Evolutionary conservation across 1,140 invertebrate genomes (phyloP), one percentile per base, ranked within the genome.

Genomic region (Coenobita brevimanus): DNA sequence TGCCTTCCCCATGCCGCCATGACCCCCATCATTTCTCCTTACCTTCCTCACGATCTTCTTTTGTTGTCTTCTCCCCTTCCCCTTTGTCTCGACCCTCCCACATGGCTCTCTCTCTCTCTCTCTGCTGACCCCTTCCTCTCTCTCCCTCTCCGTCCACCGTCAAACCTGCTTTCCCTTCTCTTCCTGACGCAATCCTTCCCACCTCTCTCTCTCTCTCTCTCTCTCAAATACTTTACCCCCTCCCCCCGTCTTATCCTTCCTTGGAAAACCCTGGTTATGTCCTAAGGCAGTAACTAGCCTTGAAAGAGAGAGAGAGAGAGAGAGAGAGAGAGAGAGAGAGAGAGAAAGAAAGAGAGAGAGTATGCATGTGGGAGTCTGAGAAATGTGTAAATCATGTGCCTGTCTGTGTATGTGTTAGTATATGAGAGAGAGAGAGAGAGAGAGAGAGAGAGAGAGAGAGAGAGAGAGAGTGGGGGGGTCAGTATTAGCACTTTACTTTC

Each of bases 391-490:
- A 24, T 67, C 62, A 3, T 67, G 24, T 10, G 27, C 62, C n/a
- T 67, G 24, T 24, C 36, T 33, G 10, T 1, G 10, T 24, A 33
- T 24, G 10, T 67, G 27, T 24, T 67, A 8, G 36, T 24, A 33
- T 24, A 67, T 30, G 27, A 15, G 15, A 24, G 33, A 38, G 33
- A 24, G 33, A 3, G 41, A 75, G 33, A 13, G 30, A 71, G 69
- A 43, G 69, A 50, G n/a, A 80, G 78, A 80, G 46, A 78, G 75
- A 78, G 75, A 41, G 75, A 69, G 64, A 69, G 64, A 75, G 33
- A 38, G 33, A 64, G 1, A 60, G 50, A 27, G 57, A 60, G 33
- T 60, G 78, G 57, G 0, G 43, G 3, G 21, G 21, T 2, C 3
- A 36, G 69, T n/a, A 10, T 10, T 57, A 30, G 27, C 21, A 15